phyloP scores from a whole-genome alignment of 2,113 vertebrate genomes.

The Chinchilla lanigera region DNA sequence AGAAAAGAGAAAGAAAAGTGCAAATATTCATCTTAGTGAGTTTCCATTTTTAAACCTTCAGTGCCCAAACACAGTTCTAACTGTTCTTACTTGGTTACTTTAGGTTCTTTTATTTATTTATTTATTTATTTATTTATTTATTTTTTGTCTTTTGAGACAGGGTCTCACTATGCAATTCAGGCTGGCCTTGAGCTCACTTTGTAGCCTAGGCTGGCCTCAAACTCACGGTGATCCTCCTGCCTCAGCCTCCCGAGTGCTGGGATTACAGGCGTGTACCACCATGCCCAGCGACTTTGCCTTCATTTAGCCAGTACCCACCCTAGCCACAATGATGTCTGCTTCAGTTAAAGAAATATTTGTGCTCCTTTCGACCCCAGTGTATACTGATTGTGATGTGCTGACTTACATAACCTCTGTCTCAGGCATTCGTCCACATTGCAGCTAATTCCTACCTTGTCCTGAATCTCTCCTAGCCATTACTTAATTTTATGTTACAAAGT shows the following conservation, averaged over 20 bases:
- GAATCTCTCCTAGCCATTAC: not conserved
- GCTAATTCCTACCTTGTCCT: not conserved
- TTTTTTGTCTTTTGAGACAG: too few species aligned
- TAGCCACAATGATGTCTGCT: not conserved
- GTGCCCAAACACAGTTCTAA: not conserved
- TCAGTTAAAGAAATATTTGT: not conserved
- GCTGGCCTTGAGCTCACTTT: too few species aligned
- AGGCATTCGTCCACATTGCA: not conserved
- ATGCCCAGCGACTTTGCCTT: too few species aligned
- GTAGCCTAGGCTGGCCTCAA: too few species aligned
- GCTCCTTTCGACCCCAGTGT: not conserved
- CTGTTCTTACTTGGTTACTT: not conserved
- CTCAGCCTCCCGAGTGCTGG: too few species aligned
- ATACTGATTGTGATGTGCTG: not conserved
- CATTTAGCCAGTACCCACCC: not conserved
- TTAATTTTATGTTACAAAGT: slow-evolving; percentile 10
- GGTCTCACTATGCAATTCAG: too few species aligned
- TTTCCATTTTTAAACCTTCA: slow-evolving; percentile 3
- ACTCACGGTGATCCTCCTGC: too few species aligned
- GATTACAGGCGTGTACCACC: too few species aligned
- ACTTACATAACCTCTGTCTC: not conserved
- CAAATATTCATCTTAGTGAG: not conserved
- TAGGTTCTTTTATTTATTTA: too few species aligned
- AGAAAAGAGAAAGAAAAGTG: too few species aligned
- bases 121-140: too few species aligned